Conservation (phyloP, 2,888 invertebrate species). For the Acrobasis repandana region DNA sequence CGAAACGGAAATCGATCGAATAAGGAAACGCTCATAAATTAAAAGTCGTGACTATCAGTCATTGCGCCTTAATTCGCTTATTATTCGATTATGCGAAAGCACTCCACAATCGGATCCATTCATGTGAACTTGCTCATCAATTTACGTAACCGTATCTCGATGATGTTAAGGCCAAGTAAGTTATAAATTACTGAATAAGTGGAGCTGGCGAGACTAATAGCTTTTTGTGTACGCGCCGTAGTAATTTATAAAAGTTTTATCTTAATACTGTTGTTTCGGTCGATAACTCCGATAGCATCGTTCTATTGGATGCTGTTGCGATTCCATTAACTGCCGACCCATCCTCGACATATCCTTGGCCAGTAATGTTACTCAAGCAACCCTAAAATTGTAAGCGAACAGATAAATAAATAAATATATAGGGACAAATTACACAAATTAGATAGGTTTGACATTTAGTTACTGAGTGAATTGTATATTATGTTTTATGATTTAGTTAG, state of each 20-base stretch:
- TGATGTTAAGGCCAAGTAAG: constrained; percentile 51
- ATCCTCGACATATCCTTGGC: not conserved
- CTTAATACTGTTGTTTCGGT: constrained; percentile 53
- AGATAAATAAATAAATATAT: no score
- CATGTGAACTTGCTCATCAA: constrained; percentile 47
- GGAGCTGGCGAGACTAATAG: constrained; percentile 65
- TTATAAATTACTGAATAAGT: constrained; percentile 46
- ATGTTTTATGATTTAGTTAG: no score
- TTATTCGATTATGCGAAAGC: constrained; percentile 38
- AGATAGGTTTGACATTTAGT: not conserved
- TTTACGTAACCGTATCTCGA: constrained; percentile 48
- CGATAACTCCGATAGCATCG: constrained; percentile 70
- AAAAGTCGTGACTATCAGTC: constrained; percentile 30
- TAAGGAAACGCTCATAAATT: constrained; percentile 28
- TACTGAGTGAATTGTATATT: no score
- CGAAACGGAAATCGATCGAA: constrained; percentile 14
- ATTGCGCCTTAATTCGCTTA: constrained; percentile 28
- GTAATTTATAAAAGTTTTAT: constrained; percentile 34
- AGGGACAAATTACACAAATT: no score
- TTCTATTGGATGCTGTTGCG: constrained; percentile 31
- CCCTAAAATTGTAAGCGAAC: not conserved
- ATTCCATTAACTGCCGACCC: not conserved
- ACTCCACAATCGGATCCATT: constrained; percentile 46
- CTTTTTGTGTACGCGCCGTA: constrained; percentile 35
- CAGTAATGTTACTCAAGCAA: not conserved